A percentile compares a stretch with the other conserved stretches of the same genome.
These are phyloP conservation scores for Urocyon cinereoargenteus DNA, from an alignment of 2,797 vertebrate species.

Conservation along the genomic window DNA sequence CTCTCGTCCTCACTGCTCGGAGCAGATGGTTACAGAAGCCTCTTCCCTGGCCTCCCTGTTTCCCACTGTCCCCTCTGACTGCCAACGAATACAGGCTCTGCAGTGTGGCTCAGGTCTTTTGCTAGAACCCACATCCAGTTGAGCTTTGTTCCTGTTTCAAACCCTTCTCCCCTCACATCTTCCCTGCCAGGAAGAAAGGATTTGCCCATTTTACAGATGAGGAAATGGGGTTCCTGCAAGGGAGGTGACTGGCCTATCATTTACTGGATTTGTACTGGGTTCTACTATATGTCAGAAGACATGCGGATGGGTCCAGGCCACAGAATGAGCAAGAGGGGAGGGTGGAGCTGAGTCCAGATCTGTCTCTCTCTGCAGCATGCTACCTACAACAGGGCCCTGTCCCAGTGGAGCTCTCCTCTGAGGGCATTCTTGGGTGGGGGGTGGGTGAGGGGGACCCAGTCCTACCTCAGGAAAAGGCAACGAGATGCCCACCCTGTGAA, in stretches of 20 bases:
- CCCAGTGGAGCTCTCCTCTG: neutral
- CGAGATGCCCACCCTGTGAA: neutral
- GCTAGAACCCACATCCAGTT: neutral
- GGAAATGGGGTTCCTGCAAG: neutral
- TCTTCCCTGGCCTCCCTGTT: neutral
- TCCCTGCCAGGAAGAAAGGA: neutral
- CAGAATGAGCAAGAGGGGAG: neutral
- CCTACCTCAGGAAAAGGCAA: neutral
- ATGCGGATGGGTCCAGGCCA: neutral
- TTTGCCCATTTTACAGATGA: neutral
- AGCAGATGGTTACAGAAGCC: neutral
- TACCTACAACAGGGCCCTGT: neutral
- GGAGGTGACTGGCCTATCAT: neutral
- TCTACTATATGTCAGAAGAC: neutral
- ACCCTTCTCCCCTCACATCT: neutral
- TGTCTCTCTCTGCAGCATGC: neutral
- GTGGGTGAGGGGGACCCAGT: neutral
- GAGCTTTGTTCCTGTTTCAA: neutral
- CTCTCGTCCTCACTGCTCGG: neutral
- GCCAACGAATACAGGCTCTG: neutral
- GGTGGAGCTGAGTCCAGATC: neutral
- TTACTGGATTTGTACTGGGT: neutral
- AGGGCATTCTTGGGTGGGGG: neutral
- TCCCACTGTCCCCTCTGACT: fast-evolving
- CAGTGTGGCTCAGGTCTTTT: neutral